phyloP scores from a whole-genome alignment of 2,888 invertebrate species.

The Diloba caeruleocephala region DNA sequence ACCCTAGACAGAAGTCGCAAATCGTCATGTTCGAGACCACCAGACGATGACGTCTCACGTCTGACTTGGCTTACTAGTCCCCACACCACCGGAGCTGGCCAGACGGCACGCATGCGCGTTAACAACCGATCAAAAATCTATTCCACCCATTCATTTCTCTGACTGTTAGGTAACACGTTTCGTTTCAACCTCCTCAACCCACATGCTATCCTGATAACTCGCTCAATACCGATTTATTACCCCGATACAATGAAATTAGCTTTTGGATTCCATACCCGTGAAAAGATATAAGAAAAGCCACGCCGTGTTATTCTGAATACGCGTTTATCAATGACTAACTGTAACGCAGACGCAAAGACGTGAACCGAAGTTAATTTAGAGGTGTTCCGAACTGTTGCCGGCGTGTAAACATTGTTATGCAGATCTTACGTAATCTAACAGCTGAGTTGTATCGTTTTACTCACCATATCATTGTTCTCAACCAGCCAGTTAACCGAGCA shows the following conservation, averaged over 20 bases:
- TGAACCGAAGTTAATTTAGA: constrained; percentile 57
- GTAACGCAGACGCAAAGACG: constrained; percentile 61
- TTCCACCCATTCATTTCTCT: constrained; percentile 65
- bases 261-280: constrained; percentile 39
- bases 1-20: not conserved
- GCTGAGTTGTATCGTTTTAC: constrained; percentile 67
- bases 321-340: constrained; percentile 49
- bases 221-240: constrained; percentile 9
- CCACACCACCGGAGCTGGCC: constrained; percentile 34
- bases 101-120: constrained; percentile 67
- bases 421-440: constrained; percentile 77
- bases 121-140: constrained; percentile 60
- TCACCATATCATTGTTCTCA: constrained; percentile 97
- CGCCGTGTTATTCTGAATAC: constrained; percentile 47
- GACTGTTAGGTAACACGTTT: constrained; percentile 60
- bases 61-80: not conserved
- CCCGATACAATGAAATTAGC: constrained; percentile 45
- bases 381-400: constrained; percentile 67
- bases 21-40: not conserved
- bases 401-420: constrained; percentile 64
- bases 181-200: constrained; percentile 48
- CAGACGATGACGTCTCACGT: constrained; percentile 13
- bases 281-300: constrained; percentile 45
- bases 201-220: constrained; percentile 49
- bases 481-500: constrained; percentile 96